Base-by-base conservation (phyloP, 2,888 invertebrate genomes). In the Encarsia formosa region DNA sequence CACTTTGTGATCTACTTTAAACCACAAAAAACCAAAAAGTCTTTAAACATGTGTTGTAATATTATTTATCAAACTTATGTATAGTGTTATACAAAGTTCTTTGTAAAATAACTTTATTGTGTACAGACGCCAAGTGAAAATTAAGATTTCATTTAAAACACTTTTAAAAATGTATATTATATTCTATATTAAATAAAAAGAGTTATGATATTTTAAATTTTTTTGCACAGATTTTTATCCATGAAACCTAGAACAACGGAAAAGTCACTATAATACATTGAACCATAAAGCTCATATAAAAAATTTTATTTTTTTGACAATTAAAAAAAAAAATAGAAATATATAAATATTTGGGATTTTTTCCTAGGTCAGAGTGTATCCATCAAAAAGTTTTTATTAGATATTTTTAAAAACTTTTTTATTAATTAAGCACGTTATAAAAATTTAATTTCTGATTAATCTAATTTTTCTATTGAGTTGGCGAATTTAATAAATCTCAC, bases 161-260 rank as follows among this genome's bases (percentile, higher is more conserved):
- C 29, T 37, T 38, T 18, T 34, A 48, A 52, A 47, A 45, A 46
- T 54, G 50, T 59, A 57, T 56, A 62, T 62, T 66, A 65, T 68
- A 67, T 69, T 67, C 65, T 67, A 68, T 59, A 60, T 61, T 61
- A 56, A 60, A 64, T 62, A 65, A 65, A 65, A 64, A 62, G 57
- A 60, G 52, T 55, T 62, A 58, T 61, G 62, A 65, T 62, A 63
- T 67, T 67, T 69, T 62, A 65, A 26, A 26, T 8, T 26, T 26
- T 8, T 26, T 8, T 26, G 6, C 6, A 26, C 11, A 26, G 11
- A 8, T 11, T 26, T 26, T 26, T 11, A 6, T 26, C 26, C 26
- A 26, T 6, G 6, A 6, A 26, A 26, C 26, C 26, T 26, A 8
- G 26, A n/a, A n/a, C n/a, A n/a, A n/a, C n/a, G n/a, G n/a, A n/a